Evolutionary conservation across 2,113 vertebrate genomes (phyloP).

Genomic region (Phyllostomus discolor): DNA sequence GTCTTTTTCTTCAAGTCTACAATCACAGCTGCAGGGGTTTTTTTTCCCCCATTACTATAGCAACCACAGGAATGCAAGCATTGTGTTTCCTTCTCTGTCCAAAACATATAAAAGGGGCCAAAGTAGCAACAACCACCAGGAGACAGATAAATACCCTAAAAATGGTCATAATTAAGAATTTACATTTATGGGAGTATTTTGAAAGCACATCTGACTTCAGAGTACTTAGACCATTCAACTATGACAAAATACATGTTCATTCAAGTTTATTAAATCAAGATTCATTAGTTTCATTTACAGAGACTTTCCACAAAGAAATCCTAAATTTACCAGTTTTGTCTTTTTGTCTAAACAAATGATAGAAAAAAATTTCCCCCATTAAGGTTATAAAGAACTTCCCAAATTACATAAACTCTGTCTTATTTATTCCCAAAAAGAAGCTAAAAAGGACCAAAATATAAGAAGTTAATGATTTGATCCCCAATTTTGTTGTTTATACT

Average conservation of each 20-base stretch:
- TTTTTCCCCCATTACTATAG: conserved; percentile 91
- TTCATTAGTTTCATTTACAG: conserved; percentile 69
- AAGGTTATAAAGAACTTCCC: conserved; percentile 30
- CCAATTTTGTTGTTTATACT: conserved; percentile 50
- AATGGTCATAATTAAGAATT: conserved; percentile 77
- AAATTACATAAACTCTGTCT: conserved; percentile 35
- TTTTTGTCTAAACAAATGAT: conserved; percentile 61
- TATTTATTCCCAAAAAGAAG: conserved; percentile 34
- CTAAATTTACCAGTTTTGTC: conserved; percentile 59
- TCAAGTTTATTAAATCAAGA: conserved; percentile 68
- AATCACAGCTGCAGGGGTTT: conserved; percentile 93
- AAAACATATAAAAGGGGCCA: conserved; percentile 86
- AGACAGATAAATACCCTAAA: conserved; percentile 76
- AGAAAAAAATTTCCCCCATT: conserved; percentile 9
- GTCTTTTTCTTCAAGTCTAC: conserved; percentile 85
- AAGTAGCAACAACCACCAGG: conserved; percentile 80
- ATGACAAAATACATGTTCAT: conserved; percentile 60
- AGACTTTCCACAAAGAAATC: conserved; percentile 52
- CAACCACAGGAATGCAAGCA: conserved; percentile 91
- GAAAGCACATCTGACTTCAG: conserved; percentile 68
- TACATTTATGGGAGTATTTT: conserved; percentile 56
- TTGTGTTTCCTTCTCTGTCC: conserved; percentile 92
- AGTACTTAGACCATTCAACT: conserved; percentile 64
- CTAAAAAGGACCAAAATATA: conserved; percentile 40
- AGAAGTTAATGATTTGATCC: conserved; percentile 19